A percentile compares a stretch with the other conserved stretches of the same genome.
phyloP scores from a whole-genome alignment of 23 tunicate species.

The Halocynthia roretzi region DNA sequence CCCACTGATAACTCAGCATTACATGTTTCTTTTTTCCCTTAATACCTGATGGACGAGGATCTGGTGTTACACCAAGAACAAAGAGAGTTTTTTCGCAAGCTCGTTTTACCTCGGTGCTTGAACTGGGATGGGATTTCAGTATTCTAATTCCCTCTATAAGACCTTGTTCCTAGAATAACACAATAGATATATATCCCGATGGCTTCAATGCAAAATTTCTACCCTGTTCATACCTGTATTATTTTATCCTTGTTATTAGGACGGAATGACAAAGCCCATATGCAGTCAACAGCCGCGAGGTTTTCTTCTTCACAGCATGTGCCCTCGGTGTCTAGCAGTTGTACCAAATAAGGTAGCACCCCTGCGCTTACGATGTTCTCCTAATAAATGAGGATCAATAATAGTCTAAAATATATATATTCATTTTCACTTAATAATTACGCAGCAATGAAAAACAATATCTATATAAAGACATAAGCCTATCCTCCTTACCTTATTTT shows the following conservation, averaged over 20 bases:
- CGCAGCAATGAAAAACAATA: not conserved
- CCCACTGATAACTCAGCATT: slow-evolving; percentile 82
- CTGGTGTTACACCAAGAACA: slow-evolving; percentile 8
- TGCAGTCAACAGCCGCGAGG: slow-evolving; percentile 31
- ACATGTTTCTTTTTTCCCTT: slow-evolving; percentile 19
- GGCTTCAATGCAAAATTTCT: not conserved
- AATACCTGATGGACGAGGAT: not conserved
- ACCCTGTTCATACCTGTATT: slow-evolving; percentile 17
- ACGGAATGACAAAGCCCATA: slow-evolving; percentile 67
- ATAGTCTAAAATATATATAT: not conserved
- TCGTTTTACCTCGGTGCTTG: not conserved
- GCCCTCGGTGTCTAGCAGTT: slow-evolving; percentile 26
- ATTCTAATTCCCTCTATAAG: slow-evolving; percentile 25
- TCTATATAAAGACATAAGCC: not conserved
- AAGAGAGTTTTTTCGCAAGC: slow-evolving; percentile 51
- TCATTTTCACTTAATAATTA: not conserved
- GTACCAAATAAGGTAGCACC: slow-evolving; percentile 23
- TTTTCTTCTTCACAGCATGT: slow-evolving; percentile 23
- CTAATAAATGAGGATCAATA: slow-evolving; percentile 14
- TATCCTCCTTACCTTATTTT: slow-evolving; percentile 41
- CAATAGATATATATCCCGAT: not conserved
- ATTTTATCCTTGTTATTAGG: slow-evolving; percentile 46
- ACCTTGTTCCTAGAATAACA: slow-evolving; percentile 31
- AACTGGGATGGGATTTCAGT: not conserved
- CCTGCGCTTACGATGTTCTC: slow-evolving; percentile 35